Percentiles rank a stretch among this genome's conserved stretches.
Evolutionary conservation across 1,140 invertebrate species (phyloP).

Genomic region (Orchesella cincta): DNA sequence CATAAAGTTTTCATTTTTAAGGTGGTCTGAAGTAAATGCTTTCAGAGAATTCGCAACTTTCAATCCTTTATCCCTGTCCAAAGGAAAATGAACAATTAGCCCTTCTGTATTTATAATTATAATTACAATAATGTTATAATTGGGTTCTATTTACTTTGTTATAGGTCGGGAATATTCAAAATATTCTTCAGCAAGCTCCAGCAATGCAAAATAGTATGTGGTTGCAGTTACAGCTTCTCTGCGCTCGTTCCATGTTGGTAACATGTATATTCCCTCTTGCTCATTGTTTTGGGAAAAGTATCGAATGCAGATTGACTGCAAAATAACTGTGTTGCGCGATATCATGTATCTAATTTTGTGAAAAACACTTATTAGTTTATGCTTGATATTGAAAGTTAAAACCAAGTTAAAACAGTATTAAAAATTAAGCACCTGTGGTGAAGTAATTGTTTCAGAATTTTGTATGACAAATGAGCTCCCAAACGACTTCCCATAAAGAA

Average conservation of each 20-base stretch:
- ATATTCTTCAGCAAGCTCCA: conserved; percentile 32
- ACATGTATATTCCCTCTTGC: conserved; percentile 38
- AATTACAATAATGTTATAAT: no score
- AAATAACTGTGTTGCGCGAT: conserved; percentile 36
- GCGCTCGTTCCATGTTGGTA: conserved; percentile 25
- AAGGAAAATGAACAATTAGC: background rate
- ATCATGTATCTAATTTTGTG: conserved; percentile 42
- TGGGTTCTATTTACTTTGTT: conserved; percentile 4
- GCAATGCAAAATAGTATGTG: conserved; percentile 35
- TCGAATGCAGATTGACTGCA: conserved; percentile 38
- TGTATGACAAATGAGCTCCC: conserved; percentile 44
- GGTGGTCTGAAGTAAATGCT: conserved; percentile 35
- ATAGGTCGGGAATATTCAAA: conserved; percentile 38
- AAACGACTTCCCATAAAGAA: conserved; percentile 46
- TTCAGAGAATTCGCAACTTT: conserved; percentile 47
- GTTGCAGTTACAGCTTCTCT: conserved; percentile 18
- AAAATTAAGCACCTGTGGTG: conserved; percentile 38
- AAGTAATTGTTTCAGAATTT: conserved; percentile 43
- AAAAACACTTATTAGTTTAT: no score
- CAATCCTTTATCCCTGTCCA: conserved; percentile 42
- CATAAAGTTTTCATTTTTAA: conserved; percentile 32
- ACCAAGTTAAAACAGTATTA: background rate
- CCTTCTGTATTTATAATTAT: no score
- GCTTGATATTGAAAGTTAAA: no score
- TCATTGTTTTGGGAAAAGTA: conserved; percentile 36